Evolutionary conservation across 2,113 vertebrate genomes (phyloP).

Genomic region (Colinus virginianus): DNA sequence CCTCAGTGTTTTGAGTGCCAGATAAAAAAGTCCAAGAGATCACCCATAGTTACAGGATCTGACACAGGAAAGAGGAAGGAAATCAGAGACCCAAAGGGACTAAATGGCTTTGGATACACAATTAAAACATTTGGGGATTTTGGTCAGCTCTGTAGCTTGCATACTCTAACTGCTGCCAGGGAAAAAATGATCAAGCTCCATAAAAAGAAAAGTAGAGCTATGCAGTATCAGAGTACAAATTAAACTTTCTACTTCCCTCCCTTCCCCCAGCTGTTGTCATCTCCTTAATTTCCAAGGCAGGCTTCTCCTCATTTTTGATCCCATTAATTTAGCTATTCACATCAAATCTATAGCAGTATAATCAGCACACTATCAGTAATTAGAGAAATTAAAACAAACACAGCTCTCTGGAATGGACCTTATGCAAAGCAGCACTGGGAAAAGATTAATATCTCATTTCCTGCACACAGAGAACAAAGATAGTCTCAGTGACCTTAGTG

Average conservation of each 20-base stretch:
- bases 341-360: constrained; percentile 56
- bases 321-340: constrained; percentile 59
- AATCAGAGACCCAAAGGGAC: not conserved
- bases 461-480: constrained; percentile 43
- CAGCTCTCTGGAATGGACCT: constrained; percentile 63
- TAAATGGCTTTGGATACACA: not conserved
- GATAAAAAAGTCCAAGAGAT: not conserved
- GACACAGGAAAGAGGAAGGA: not conserved
- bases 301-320: constrained; percentile 62
- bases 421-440: constrained; percentile 61
- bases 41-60: not conserved
- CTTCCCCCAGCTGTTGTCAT: not conserved
- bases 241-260: not conserved
- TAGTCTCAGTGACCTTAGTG: constrained; percentile 43
- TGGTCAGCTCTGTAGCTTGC: not conserved
- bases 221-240: not conserved
- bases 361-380: constrained; percentile 67
- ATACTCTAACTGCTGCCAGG: not conserved
- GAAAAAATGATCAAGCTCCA: not conserved
- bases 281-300: constrained; percentile 39
- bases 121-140: not conserved
- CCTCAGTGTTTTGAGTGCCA: not conserved
- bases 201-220: not conserved
- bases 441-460: constrained; percentile 70
- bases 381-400: constrained; percentile 68